Evolutionary conservation across 2,888 invertebrate genomes (phyloP), one percentile per base, ranked within the genome.

Genomic region (Orchestes rusci): DNA sequence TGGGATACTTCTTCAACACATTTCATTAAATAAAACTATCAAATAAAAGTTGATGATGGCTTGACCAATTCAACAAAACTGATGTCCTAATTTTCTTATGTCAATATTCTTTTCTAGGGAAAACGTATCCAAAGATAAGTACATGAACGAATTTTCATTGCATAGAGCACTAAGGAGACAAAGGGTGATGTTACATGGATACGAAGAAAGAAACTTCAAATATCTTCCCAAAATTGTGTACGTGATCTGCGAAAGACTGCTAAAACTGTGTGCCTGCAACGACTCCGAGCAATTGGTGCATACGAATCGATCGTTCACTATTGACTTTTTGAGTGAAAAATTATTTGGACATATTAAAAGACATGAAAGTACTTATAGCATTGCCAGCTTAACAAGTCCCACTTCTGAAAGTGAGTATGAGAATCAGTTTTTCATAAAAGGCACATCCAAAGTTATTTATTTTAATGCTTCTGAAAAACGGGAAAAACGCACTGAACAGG

Each of bases 151-250:
- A 56, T 83, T 84, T 62, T 84, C 81, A 1, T 70, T 90, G 15
- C 72, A 76, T 2, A 79, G 83, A 56, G 84, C 78, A 62, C 66
- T 89, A 40, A 76, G 76, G 53, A 69, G 84, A 53, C 89, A 90
- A 60, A 71, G 76, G 52, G 77, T 80, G 2, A 73, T 82, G 2
- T 70, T 89, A 2, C 89, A 90, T 59, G 89, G 90, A 1, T 75
- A 81, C 50, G 88, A 90, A 53, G 84, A 84, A 53, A 71, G 89
- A 53, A 75, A 77, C 8, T 79, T 88, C 51, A 80, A 78, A 62
- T 74, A 80, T 63, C 72, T 90, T 56, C 89, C 89, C 23, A 89
- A 88, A 86, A 77, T 88, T 55, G 68, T 88, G n/a, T 85, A 83
- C 67, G 73, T 78, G 51, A 73, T 86, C 42, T 87, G 87, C 60